phyloP scores from a whole-genome alignment of 2,797 vertebrate species.

The Cuniculus paca region DNA sequence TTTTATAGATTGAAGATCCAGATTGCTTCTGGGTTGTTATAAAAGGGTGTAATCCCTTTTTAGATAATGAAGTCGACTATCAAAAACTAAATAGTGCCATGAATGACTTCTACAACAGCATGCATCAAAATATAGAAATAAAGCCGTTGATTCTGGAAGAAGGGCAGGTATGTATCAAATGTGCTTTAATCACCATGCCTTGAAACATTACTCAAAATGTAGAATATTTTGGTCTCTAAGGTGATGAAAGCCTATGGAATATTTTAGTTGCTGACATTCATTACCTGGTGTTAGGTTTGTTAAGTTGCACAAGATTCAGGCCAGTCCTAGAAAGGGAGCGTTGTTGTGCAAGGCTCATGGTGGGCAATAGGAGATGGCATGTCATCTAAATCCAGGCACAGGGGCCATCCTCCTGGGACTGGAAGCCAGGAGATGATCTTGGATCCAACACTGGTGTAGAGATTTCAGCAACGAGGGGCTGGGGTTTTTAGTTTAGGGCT shows the following conservation, averaged over 20 bases:
- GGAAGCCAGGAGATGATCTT: background rate
- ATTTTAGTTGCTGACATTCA: background rate
- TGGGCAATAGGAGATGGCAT: background rate
- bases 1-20: constrained; percentile 88
- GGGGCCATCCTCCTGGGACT: background rate
- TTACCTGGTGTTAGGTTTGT: background rate
- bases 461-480: background rate
- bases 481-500: background rate
- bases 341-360: background rate
- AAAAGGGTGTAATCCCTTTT: constrained; percentile 76
- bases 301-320: background rate
- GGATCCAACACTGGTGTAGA: no score
- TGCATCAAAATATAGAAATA: constrained; percentile 72
- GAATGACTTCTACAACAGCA: constrained; percentile 86
- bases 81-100: constrained; percentile 87
- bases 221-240: background rate
- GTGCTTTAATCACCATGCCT: background rate
- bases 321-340: background rate
- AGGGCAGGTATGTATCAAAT: constrained; percentile 88
- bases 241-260: background rate
- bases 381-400: background rate
- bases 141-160: constrained; percentile 84
- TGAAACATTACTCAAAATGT: constrained; percentile 5
- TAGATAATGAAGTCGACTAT: constrained; percentile 84
- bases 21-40: constrained; percentile 89